Percentiles rank a stretch among this genome's conserved stretches.
Evolutionary conservation across 2,888 invertebrate genomes (phyloP).

Genomic region (Drosophila differens): DNA sequence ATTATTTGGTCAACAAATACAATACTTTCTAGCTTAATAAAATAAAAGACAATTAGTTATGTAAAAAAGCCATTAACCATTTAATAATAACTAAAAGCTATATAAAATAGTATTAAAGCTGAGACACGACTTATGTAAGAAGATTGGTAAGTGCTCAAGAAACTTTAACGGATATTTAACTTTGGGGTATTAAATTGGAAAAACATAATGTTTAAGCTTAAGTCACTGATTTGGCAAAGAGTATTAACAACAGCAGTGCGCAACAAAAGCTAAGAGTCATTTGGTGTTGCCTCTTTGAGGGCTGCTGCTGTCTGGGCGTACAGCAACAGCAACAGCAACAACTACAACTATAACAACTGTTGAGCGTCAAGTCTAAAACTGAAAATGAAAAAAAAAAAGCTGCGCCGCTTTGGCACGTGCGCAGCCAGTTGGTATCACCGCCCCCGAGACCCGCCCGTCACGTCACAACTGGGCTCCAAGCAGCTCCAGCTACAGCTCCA

Average conservation of each 20-base stretch:
- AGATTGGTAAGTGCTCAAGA: background rate
- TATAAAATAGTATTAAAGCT: background rate
- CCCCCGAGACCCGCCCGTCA: slow-evolving; percentile 38
- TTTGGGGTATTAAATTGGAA: background rate
- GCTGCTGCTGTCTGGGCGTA: slow-evolving; percentile 38
- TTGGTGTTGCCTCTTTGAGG: slow-evolving; percentile 38
- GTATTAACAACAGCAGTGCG: slow-evolving; percentile 16
- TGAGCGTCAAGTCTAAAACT: slow-evolving; percentile 16
- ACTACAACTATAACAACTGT: slow-evolving; percentile 17
- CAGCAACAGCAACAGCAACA: slow-evolving; percentile 23
- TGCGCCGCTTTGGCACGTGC: slow-evolving; percentile 73
- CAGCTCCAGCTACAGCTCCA: slow-evolving; percentile 29
- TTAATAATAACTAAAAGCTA: background rate
- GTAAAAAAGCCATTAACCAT: background rate
- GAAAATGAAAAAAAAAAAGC: slow-evolving; percentile 21
- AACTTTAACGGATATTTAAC: background rate
- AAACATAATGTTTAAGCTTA: slow-evolving; percentile 6
- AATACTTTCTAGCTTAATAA: background rate
- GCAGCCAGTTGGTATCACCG: slow-evolving; percentile 54
- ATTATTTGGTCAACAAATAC: background rate
- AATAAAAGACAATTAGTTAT: background rate
- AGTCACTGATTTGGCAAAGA: slow-evolving; percentile 13
- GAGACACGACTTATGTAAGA: background rate
- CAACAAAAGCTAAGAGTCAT: slow-evolving; percentile 25
- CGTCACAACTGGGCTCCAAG: slow-evolving; percentile 28